Evolutionary conservation across 2,888 invertebrate genomes (phyloP), one percentile per base, ranked within the genome.

Genomic region (Diarsia mendica): DNA sequence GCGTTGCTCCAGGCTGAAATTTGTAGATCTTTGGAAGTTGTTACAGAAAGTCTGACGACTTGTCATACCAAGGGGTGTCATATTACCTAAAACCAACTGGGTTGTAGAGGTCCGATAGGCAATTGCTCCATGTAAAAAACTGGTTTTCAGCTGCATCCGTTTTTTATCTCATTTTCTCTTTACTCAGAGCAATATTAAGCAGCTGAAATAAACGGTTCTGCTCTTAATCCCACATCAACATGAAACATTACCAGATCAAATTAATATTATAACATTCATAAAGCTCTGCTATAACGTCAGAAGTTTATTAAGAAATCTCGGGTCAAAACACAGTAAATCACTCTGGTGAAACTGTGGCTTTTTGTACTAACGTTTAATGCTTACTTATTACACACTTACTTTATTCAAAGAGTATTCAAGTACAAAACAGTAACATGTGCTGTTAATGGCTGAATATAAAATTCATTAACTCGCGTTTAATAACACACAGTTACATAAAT

Each of bases 401-500:
- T 66, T 60, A 71, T 60, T 58, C 51, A 67, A 70, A 77, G 53
- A 28, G 67, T 58, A 68, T 51, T 51, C 33, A 72, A 73, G 67
- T 60, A 72, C 66, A 65, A 61, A 84, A 77, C 66, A 77, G 75
- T 69, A 85, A 78, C 85, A 87, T 72, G 60, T 85, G 87, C 68
- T 77, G 80, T 75, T 80, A 85, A 85, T 79, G 66, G 53, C 63
- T 80, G 66, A 61, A 72, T 74, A 70, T 79, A 79, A 85, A 87
- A 85, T 79, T 83, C 67, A 87, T 85, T 83, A 60, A 67, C 61
- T 75, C 49, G 66, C 67, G 65, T 71, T 79, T 78, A 79, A 79
- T 77, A 77, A 70, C 77, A 70, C 74, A 77, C 77, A 87, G 73
- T 84, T 88, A 85, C 53, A 72, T 61, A 77, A 87, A 84, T 87